These are phyloP conservation scores for Drosophila ohnishii DNA, from an alignment of 1,140 invertebrate species.

Conservation along the genomic window DNA sequence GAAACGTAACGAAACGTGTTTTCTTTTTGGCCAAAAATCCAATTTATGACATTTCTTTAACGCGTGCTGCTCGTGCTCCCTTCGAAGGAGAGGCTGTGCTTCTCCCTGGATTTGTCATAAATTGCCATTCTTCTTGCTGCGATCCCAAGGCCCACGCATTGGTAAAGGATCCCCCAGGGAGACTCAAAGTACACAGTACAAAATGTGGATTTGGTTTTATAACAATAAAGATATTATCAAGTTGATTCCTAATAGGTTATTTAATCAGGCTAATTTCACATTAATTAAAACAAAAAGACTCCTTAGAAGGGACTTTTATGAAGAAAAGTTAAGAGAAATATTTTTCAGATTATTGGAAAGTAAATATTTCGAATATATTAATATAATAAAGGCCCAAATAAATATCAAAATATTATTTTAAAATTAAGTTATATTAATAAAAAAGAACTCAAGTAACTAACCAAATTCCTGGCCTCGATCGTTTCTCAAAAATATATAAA, in stretches of 20 bases:
- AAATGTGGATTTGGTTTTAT: not conserved
- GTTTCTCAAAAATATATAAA: not conserved
- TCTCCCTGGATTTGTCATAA: constrained; percentile 50
- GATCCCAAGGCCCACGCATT: constrained; percentile 29
- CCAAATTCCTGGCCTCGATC: not conserved
- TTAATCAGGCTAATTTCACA: not conserved
- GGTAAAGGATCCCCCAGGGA: constrained; percentile 45
- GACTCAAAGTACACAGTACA: constrained; percentile 4
- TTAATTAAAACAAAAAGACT: not conserved
- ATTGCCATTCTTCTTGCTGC: constrained; percentile 14
- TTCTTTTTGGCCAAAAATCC: constrained; percentile 31
- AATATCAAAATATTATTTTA: not conserved
- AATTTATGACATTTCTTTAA: constrained; percentile 54
- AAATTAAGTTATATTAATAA: not conserved
- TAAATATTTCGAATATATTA: not conserved
- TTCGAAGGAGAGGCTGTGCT: not conserved
- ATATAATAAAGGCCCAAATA: not conserved
- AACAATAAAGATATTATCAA: not conserved
- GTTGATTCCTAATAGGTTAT: not conserved
- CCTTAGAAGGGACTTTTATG: not conserved
- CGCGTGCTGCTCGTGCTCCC: constrained; percentile 38
- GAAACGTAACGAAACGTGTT: constrained; percentile 24
- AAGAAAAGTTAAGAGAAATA: not conserved
- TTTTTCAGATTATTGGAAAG: not conserved
- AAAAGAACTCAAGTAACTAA: not conserved